Base-by-base conservation (phyloP, 1,140 invertebrate species). In the Orius insidiosus region DNA sequence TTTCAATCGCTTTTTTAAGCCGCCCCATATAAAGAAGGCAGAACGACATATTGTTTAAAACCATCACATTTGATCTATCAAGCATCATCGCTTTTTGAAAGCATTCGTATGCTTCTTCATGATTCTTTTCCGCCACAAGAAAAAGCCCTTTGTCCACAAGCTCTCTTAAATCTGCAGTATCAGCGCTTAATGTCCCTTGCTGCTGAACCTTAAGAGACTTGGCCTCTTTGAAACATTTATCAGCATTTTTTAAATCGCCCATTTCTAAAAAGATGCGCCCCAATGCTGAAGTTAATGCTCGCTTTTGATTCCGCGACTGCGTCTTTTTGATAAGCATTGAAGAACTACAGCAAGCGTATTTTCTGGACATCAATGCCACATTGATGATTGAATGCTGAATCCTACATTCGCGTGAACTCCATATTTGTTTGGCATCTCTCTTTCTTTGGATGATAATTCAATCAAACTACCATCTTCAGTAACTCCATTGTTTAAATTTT, bases 31-130 rank as follows among this genome's bases (percentile, higher is more conserved):
- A 95, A 0, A 96, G 66, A 1, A 88, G 70, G 59, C 89, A 94
- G 0, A 94, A 87, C 1, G 86, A 80, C 71, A 92, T 80, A 54
- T 96, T 96, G 63, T 95, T 95, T 0, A 84, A 66, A 13, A 86
- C 68, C 75, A 86, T 84, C 15, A 87, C 75, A 64, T 93, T 92
- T 5, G 74, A 72, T 0, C 83, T 76, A 55, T 92, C 82, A 40
- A 85, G 62, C 42, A 75, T 66, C n/a, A 78, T 70, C 1, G 86
- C 87, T 54, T 77, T 71, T 53, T 80, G 74, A 54, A 93, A 87
- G 56, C 68, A 75, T 36, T 77, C 70, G 56, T 80, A 82, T 0
- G 86, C 88, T 46, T 90, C 84, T 49, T 75, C 71, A 56, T 88
- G 92, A 45, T 78, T 74, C 55, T 87, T 87, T 54, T 82, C 73